A percentile compares a stretch with the other conserved stretches of the same genome.
Evolutionary conservation across 2,797 vertebrate genomes (phyloP).

Genomic region (Intellagama lesueurii): DNA sequence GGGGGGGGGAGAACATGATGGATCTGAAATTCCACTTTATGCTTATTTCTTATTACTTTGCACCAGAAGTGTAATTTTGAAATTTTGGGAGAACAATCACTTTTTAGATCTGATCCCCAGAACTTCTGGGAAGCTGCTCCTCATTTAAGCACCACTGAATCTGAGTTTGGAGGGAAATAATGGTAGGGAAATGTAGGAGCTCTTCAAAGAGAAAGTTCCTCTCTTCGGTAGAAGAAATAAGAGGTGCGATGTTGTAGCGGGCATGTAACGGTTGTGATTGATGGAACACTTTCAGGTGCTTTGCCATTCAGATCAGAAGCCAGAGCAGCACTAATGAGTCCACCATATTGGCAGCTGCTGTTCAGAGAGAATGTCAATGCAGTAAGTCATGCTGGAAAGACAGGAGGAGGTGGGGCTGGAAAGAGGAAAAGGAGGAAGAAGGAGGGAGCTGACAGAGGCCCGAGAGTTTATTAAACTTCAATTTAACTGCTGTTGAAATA

Average conservation of each 20-base stretch:
- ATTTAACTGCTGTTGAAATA: conserved; percentile 59
- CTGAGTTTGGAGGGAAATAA: neutral
- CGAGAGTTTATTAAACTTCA: conserved; percentile 57
- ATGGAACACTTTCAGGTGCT: conserved; percentile 10
- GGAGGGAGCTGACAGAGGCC: conserved; percentile 19
- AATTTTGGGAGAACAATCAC: neutral
- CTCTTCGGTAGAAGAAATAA: neutral
- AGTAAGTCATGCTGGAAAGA: neutral
- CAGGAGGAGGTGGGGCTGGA: neutral
- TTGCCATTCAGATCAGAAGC: neutral
- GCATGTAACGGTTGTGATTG: neutral
- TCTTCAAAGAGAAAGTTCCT: conserved; percentile 17
- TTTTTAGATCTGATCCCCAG: neutral
- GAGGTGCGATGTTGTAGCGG: accelerated
- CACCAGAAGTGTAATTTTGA: neutral
- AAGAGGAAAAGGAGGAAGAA: neutral
- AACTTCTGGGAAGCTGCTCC: neutral
- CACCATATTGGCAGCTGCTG: neutral
- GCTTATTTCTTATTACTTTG: neutral
- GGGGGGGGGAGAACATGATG: neutral
- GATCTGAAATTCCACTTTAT: neutral
- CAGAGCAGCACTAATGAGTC: accelerated
- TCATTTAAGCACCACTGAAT: neutral
- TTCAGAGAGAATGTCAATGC: neutral
- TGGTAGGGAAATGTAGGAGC: neutral